Percentiles rank a stretch among this genome's conserved stretches.
Evolutionary conservation across 2,113 vertebrate species (phyloP).

Genomic region (Spilogale gracilis): DNA sequence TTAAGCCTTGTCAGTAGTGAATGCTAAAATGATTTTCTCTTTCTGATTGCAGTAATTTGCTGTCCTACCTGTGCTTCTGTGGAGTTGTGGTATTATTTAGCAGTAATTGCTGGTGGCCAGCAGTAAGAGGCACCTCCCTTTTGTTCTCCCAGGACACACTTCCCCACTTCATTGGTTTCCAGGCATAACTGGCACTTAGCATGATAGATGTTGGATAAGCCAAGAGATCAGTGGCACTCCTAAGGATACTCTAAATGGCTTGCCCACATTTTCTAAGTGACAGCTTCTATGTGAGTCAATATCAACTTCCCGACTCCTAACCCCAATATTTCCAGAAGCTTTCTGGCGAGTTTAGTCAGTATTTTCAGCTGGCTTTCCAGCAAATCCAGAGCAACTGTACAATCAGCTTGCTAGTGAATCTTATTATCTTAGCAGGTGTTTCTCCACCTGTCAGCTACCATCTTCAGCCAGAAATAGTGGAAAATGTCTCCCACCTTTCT

Average conservation of each 20-base stretch:
- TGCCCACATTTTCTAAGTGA: neutral
- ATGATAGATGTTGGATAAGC: rapidly evolving
- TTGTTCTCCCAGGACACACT: neutral
- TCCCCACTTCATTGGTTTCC: neutral
- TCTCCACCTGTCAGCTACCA: neutral
- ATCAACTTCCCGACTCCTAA: rapidly evolving
- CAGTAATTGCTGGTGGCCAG: neutral
- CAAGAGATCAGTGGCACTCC: neutral
- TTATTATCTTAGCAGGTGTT: neutral
- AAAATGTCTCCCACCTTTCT: neutral
- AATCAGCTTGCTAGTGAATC: neutral
- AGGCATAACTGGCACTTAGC: neutral
- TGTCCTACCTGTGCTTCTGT: neutral
- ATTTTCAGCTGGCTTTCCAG: neutral
- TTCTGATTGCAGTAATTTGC: neutral
- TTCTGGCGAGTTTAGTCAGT: neutral
- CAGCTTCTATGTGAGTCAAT: neutral
- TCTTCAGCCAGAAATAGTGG: neutral
- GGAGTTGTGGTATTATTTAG: neutral
- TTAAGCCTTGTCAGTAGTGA: neutral
- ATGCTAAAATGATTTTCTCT: neutral
- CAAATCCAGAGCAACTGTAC: neutral
- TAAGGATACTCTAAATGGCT: rapidly evolving
- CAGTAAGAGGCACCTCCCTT: neutral
- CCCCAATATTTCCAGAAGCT: neutral